Percentiles rank a stretch among this genome's conserved stretches.
phyloP scores from a whole-genome alignment of 2,797 vertebrate species.

The Arnoldichthys spilopterus region DNA sequence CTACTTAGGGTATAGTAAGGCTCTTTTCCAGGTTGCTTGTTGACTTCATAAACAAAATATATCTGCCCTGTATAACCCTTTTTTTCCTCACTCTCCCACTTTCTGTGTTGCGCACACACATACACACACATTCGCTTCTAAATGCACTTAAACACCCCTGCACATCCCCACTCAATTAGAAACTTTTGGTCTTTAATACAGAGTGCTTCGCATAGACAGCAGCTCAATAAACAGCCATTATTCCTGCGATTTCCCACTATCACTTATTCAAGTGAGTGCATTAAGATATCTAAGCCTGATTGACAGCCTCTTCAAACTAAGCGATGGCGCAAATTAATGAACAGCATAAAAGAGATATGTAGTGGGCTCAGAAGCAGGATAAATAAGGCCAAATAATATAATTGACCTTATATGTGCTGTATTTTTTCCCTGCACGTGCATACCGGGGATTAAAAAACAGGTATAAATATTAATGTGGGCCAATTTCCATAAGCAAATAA shows the following conservation, averaged over 20 bases:
- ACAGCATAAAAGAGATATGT: conserved; percentile 64
- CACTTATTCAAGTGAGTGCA: conserved; percentile 64
- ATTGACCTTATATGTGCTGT: conserved; percentile 75
- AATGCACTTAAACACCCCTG: conserved; percentile 50
- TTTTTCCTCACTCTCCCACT: background rate
- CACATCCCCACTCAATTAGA: conserved; percentile 43
- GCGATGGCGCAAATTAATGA: conserved; percentile 76
- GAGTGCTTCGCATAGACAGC: conserved; percentile 36
- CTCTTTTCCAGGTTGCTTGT: background rate
- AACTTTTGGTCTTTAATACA: conserved; percentile 44
- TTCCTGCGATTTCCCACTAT: conserved; percentile 53
- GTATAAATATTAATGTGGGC: conserved; percentile 80
- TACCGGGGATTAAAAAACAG: conserved; percentile 76
- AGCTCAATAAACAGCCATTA: conserved; percentile 56
- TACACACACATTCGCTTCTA: conserved; percentile 7
- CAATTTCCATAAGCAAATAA: conserved; percentile 77
- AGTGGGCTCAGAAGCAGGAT: conserved; percentile 70
- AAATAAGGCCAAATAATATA: conserved; percentile 78
- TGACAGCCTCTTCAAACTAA: conserved; percentile 70
- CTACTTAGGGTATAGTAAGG: background rate
- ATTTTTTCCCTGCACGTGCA: conserved; percentile 70
- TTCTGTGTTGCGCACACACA: background rate
- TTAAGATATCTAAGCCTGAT: conserved; percentile 74
- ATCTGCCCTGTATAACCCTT: conserved; percentile 4
- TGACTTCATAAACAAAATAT: conserved; percentile 12